phyloP scores from a whole-genome alignment of 92 coral and sea anemone genomes.

The Porites evermanni region DNA sequence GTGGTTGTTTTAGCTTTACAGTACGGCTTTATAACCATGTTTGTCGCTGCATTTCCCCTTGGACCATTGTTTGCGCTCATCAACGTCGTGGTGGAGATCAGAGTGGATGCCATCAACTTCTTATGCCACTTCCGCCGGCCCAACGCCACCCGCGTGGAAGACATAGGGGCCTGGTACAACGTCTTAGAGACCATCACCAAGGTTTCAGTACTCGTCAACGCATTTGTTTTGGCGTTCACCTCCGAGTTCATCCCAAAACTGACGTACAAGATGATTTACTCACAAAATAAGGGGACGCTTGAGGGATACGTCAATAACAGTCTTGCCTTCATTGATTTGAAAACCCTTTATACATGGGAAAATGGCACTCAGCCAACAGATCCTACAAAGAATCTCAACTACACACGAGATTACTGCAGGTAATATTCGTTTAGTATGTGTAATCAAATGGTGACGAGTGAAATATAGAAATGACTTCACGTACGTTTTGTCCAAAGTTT shows the following conservation, averaged over 20 bases:
- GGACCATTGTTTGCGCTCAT: conserved; percentile 93
- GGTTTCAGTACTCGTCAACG: conserved; percentile 84
- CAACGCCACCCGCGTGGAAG: conserved; percentile 86
- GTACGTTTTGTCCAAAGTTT: no score
- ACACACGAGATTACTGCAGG: conserved; percentile 54
- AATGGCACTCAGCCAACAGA: conserved; percentile 66
- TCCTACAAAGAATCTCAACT: conserved; percentile 70
- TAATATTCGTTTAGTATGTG: background rate
- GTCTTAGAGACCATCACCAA: conserved; percentile 71
- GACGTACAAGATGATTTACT: conserved; percentile 67
- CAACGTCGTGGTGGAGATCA: conserved; percentile 81
- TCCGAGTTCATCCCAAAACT: conserved; percentile 90
- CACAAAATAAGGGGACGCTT: conserved; percentile 45
- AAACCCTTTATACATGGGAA: conserved; percentile 56
- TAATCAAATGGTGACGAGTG: no score
- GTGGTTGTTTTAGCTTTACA: conserved; percentile 74
- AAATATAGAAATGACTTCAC: no score
- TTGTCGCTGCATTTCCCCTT: conserved; percentile 94
- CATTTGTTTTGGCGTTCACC: conserved; percentile 85
- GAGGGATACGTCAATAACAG: conserved; percentile 76
- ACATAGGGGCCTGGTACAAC: conserved; percentile 91
- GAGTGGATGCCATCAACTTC: conserved; percentile 97
- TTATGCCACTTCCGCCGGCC: conserved; percentile 93
- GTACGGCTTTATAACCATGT: conserved; percentile 97
- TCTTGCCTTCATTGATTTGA: conserved; percentile 59